Conservation (phyloP, 2,888 invertebrate species). For the Sisyra terminalis region DNA sequence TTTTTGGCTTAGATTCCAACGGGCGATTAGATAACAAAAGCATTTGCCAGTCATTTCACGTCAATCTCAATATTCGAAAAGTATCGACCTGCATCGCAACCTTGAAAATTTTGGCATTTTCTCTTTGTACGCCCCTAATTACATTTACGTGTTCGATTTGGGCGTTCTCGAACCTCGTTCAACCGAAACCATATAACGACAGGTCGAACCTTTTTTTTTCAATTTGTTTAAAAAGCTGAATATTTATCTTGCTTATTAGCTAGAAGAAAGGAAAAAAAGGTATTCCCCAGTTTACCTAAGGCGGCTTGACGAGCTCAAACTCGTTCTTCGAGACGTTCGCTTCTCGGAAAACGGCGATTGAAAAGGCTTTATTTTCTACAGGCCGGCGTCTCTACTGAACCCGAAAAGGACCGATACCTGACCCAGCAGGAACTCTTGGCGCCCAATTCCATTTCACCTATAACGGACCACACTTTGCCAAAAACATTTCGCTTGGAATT, state of each 20-base stretch:
- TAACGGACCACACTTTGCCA: too few relatives aligned
- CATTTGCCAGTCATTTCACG: too few relatives aligned
- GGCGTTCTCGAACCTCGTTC: too few relatives aligned
- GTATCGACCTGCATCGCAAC: too few relatives aligned
- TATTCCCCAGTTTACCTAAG: slow-evolving; percentile 7
- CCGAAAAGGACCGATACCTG: not conserved
- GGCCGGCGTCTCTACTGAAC: not conserved
- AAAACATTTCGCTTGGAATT: too few relatives aligned
- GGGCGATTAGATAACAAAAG: too few relatives aligned
- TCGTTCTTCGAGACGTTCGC: not conserved
- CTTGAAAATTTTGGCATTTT: not conserved
- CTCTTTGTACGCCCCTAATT: not conserved
- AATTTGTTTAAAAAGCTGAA: not conserved
- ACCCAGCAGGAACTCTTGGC: not conserved
- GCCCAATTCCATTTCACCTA: too few relatives aligned
- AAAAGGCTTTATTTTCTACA: not conserved
- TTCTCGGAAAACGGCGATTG: not conserved
- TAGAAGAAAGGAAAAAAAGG: not conserved
- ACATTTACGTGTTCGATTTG: not conserved
- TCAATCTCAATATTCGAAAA: too few relatives aligned
- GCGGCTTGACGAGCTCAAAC: not conserved
- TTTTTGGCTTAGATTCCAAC: too few relatives aligned
- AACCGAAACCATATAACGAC: not conserved
- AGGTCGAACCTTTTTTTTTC: not conserved
- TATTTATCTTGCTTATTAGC: not conserved